phyloP scores from a whole-genome alignment of 1,140 invertebrate genomes.

The Melanaphis sacchari region DNA sequence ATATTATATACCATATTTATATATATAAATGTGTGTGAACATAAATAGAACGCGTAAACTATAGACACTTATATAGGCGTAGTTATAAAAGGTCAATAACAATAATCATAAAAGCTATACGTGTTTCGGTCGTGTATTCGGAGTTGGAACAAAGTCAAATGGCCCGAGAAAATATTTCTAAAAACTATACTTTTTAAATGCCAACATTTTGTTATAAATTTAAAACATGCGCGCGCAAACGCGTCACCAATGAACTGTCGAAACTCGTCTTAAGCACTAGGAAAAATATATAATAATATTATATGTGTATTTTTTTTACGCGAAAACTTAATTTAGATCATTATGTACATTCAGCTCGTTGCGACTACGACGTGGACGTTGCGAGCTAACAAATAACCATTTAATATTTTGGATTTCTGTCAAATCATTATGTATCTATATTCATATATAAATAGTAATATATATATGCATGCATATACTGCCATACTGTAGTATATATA shows the following conservation, averaged over 20 bases:
- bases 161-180: not conserved
- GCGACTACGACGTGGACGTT: not conserved
- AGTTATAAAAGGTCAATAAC: conserved; percentile 7
- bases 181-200: conserved; percentile 44
- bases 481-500: not conserved
- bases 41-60: not conserved
- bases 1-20: too few species aligned
- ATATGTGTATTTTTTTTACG: not conserved
- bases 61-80: not conserved
- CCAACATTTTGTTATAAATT: conserved; percentile 35
- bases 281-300: not conserved
- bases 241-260: conserved; percentile 21
- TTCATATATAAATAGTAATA: not conserved
- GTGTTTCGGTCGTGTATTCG: not conserved
- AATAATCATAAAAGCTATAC: not conserved
- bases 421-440: not conserved
- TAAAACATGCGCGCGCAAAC: not conserved
- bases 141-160: conserved; percentile 35
- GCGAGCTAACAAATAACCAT: conserved; percentile 6
- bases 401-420: conserved; percentile 27
- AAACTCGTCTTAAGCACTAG: conserved; percentile 24
- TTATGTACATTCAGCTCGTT: not conserved
- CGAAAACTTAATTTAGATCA: conserved; percentile 37
- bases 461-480: too few species aligned
- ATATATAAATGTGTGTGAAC: too few species aligned